Conservation (phyloP, 2,888 invertebrate genomes). For the Herminia tarsipennalis region DNA sequence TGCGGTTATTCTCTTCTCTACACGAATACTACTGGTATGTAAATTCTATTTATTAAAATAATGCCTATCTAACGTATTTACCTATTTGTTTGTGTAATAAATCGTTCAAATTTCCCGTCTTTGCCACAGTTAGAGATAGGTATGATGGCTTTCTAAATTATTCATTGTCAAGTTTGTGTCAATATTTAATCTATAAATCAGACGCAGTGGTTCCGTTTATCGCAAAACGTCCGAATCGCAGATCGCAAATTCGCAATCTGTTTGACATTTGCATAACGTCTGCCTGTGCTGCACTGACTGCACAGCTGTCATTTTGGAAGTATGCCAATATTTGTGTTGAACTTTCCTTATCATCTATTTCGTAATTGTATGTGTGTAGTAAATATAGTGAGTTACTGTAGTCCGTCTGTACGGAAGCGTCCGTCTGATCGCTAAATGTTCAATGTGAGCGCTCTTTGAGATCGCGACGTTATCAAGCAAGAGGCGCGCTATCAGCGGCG, state of each 20-base stretch:
- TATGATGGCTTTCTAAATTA: too few relatives aligned
- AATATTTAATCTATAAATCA: too few relatives aligned
- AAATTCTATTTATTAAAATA: conserved; percentile 22
- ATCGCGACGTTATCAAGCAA: conserved; percentile 76
- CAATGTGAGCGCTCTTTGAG: conserved; percentile 54
- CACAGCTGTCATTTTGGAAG: conserved; percentile 48
- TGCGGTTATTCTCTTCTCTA: conserved; percentile 58
- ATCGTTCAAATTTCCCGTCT: too few relatives aligned
- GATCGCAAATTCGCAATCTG: conserved; percentile 12
- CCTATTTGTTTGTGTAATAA: conserved; percentile 2
- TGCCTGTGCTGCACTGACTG: conserved; percentile 17
- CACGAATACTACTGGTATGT: conserved; percentile 61
- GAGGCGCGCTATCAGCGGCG: conserved; percentile 61
- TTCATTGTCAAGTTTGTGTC: too few relatives aligned
- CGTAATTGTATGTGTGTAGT: conserved; percentile 15
- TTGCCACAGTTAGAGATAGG: too few relatives aligned
- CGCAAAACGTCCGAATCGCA: background rate
- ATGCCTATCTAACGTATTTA: background rate
- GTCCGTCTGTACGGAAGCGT: conserved; percentile 17
- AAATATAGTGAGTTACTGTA: conserved; percentile 25
- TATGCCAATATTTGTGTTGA: conserved; percentile 48
- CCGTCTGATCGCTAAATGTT: conserved; percentile 36
- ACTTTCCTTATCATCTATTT: conserved; percentile 46
- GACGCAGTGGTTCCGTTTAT: too few relatives aligned
- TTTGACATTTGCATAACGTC: conserved; percentile 14